phyloP scores from a whole-genome alignment of 2,113 vertebrate species.

The Oxygymnocypris stewartii region DNA sequence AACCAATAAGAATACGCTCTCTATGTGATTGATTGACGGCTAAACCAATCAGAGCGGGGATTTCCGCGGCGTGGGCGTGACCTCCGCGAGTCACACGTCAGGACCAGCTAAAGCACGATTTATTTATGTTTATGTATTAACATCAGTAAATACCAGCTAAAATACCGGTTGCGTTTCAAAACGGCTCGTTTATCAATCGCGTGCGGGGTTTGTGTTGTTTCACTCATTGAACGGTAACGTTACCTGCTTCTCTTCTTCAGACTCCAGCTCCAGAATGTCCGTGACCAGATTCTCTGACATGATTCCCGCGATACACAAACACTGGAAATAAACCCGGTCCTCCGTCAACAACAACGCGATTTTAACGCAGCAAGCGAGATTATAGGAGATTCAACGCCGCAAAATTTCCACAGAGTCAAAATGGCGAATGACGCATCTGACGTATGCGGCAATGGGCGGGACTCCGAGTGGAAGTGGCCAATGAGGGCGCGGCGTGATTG shows the following conservation, averaged over 20 bases:
- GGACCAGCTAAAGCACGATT: background rate
- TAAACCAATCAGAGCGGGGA: background rate
- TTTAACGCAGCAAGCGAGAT: constrained; percentile 2
- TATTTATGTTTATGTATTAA: background rate
- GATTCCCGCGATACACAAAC: constrained; percentile 46
- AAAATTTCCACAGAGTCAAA: constrained; percentile 61
- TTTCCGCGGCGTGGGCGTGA: constrained; percentile 34
- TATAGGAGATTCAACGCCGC: constrained; percentile 5
- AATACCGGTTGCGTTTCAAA: too few species aligned
- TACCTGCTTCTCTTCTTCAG: constrained; percentile 83
- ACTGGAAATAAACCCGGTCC: constrained; percentile 27
- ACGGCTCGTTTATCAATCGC: background rate
- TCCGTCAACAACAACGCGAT: constrained; percentile 36
- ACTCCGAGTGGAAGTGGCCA: constrained; percentile 43
- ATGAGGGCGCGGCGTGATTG: background rate
- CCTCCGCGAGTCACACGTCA: constrained; percentile 54
- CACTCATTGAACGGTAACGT: constrained; percentile 40
- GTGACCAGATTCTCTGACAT: constrained; percentile 74
- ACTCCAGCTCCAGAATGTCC: constrained; percentile 67
- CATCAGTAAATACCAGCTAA: background rate
- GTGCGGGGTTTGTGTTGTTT: background rate
- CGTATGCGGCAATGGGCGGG: constrained; percentile 49
- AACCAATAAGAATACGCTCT: constrained; percentile 56
- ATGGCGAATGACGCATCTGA: constrained; percentile 69
- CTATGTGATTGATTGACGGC: constrained; percentile 10